These are phyloP conservation scores for Linnaemya vulpina DNA, from an alignment of 2,888 invertebrate genomes.

Conservation along the genomic window DNA sequence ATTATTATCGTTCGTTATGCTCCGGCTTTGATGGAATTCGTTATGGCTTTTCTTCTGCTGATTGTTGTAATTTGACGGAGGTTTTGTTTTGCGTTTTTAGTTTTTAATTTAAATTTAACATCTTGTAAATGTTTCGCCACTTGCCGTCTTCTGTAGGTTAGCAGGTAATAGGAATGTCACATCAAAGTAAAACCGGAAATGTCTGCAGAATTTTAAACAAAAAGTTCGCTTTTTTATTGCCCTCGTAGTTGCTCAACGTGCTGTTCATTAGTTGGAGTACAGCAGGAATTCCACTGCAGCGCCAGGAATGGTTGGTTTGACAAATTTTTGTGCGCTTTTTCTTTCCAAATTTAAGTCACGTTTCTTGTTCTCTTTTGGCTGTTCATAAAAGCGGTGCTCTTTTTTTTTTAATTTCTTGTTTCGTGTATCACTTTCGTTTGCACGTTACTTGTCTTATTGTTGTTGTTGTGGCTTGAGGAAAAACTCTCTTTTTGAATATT, in stretches of 20 bases:
- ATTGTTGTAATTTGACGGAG: slow-evolving; percentile 19
- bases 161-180: slow-evolving; percentile 47
- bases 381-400: slow-evolving; percentile 37
- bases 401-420: not conserved
- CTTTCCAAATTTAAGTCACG: slow-evolving; percentile 66
- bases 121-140: slow-evolving; percentile 43
- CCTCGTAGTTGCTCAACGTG: slow-evolving; percentile 58
- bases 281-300: slow-evolving; percentile 14
- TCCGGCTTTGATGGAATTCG: slow-evolving; percentile 12
- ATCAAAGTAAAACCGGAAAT: slow-evolving; percentile 21
- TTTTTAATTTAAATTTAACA: slow-evolving; percentile 62
- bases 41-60: slow-evolving; percentile 1
- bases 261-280: slow-evolving; percentile 53
- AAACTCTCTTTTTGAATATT: slow-evolving; percentile 26
- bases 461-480: not conserved
- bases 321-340: slow-evolving; percentile 40
- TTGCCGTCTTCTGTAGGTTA: slow-evolving; percentile 57
- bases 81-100: slow-evolving; percentile 16
- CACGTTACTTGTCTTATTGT: not conserved
- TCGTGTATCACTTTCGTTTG: not conserved
- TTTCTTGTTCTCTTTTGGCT: slow-evolving; percentile 49
- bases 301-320: slow-evolving; percentile 41
- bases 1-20: not conserved
- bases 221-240: slow-evolving; percentile 13
- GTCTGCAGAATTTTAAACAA: slow-evolving; percentile 54